These are phyloP conservation scores for Pseudanteris insignis DNA, from an alignment of 2,888 invertebrate genomes.

Conservation along the genomic window DNA sequence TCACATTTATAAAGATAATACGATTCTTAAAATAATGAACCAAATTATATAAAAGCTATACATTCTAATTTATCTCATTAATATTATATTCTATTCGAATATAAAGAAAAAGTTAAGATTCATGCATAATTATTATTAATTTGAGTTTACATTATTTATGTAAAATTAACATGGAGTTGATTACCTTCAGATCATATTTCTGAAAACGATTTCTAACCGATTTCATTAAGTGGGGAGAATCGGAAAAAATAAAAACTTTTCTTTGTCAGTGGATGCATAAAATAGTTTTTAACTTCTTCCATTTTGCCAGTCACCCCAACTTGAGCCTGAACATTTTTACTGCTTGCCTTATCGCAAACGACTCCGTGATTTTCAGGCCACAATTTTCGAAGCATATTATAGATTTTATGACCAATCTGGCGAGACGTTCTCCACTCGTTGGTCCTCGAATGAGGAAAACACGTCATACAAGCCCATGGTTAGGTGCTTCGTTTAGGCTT, in stretches of 20 bases:
- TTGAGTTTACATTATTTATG: too few relatives aligned
- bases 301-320: conserved; percentile 35
- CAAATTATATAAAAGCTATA: too few relatives aligned
- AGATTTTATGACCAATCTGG: conserved; percentile 37
- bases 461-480: conserved; percentile 44
- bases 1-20: too few relatives aligned
- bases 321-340: conserved; percentile 38
- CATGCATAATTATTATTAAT: too few relatives aligned
- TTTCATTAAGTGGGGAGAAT: conserved; percentile 46
- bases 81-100: too few relatives aligned
- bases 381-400: conserved; percentile 39
- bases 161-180: too few relatives aligned
- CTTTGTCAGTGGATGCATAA: conserved; percentile 38
- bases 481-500: not conserved
- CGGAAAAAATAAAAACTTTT: conserved; percentile 43
- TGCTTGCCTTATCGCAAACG: conserved; percentile 41
- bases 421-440: conserved; percentile 23
- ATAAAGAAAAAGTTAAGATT: too few relatives aligned
- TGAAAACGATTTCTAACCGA: conserved; percentile 41
- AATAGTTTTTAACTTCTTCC: conserved; percentile 15
- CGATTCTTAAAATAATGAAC: too few relatives aligned
- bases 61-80: too few relatives aligned
- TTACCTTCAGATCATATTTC: not conserved
- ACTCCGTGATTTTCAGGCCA: conserved; percentile 42
- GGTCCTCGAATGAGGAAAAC: conserved; percentile 41